Base-by-base conservation (phyloP, 2,113 vertebrate species). In the Paramormyrops kingsleyae region DNA sequence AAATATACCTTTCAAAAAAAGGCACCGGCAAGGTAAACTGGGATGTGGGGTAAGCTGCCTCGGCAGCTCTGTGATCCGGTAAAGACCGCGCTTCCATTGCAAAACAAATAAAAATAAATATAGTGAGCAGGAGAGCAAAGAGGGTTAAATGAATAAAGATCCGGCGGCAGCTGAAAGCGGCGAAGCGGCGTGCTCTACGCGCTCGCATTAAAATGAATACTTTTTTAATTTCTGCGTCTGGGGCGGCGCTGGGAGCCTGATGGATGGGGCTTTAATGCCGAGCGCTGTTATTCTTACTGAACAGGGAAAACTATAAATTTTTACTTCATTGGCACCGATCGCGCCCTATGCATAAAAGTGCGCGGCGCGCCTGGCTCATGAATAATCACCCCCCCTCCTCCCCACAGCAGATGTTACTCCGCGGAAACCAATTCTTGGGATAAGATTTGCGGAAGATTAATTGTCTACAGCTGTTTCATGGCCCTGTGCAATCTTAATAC, bases 381-480 rank as follows among this genome's bases (percentile, higher is more conserved):
- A 99, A 98, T 99, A 98, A 99, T 98, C 97, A 96, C 96, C 97
- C 91, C 96, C 10, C 62, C 7, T 74, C 97, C 91, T 27, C 59
- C 59, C 83, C 94, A 80, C 94, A 97, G 97, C 98, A 99, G 98
- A 99, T 99, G 97, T 98, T 98, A 94, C 97, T 98, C 95, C 56
- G 96, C 97, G 95, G 96, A 97, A 98, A 97, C 96, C 97, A 97
- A 99, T 99, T 99, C 98, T 97, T 98, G 91, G 96, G 97, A 90
- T 97, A 97, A 98, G 97, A 97, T 98, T 98, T 98, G 97, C 97
- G 96, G 97, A 98, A 99, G 98, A 99, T 98, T 98, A 99, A 99
- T 99, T 98, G 98, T 98, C 97, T 99, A 97, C 98, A 99, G 98
- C 98, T 99, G 98, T 99, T 99, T 99, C 97, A 97, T 98, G 97